Conservation (phyloP, 2,113 vertebrate genomes). For the Siniperca knerii region DNA sequence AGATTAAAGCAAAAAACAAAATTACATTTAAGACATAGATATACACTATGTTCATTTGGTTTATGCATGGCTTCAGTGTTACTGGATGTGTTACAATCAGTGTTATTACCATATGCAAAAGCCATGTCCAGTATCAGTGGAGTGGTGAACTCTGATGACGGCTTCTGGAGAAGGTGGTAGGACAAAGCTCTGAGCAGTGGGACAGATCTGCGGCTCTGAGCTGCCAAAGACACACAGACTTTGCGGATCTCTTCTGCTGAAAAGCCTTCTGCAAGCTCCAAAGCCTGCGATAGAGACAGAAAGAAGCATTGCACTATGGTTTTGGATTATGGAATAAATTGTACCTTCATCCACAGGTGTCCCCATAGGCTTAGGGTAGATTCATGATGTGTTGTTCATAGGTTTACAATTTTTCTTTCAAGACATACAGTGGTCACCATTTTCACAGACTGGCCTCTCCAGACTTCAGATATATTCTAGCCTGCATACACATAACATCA, state of each 20-base stretch:
- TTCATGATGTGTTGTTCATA: background rate
- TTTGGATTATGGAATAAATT: background rate
- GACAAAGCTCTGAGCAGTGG: slow-evolving; percentile 91
- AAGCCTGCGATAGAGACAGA: slow-evolving; percentile 80
- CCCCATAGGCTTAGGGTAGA: background rate
- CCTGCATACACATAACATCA: background rate
- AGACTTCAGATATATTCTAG: background rate
- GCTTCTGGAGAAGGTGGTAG: slow-evolving; percentile 91
- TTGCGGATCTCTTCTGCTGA: slow-evolving; percentile 86
- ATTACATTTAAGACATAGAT: background rate
- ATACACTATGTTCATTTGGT: background rate
- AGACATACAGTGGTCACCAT: background rate
- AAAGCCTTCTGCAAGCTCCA: slow-evolving; percentile 91
- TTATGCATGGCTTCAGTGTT: background rate
- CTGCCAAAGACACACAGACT: slow-evolving; percentile 82
- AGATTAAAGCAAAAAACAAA: background rate
- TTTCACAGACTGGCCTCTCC: background rate
- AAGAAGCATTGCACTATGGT: background rate
- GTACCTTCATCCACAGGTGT: background rate
- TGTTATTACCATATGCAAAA: slow-evolving; percentile 86
- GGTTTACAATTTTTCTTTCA: background rate
- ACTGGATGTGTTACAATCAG: background rate
- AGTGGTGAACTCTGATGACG: slow-evolving; percentile 79
- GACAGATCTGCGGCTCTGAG: slow-evolving; percentile 86
- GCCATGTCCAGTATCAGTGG: slow-evolving; percentile 86